Evolutionary conservation across 2,888 invertebrate genomes (phyloP), one percentile per base, ranked within the genome.

Genomic region (Disparrhopalites patrizii): DNA sequence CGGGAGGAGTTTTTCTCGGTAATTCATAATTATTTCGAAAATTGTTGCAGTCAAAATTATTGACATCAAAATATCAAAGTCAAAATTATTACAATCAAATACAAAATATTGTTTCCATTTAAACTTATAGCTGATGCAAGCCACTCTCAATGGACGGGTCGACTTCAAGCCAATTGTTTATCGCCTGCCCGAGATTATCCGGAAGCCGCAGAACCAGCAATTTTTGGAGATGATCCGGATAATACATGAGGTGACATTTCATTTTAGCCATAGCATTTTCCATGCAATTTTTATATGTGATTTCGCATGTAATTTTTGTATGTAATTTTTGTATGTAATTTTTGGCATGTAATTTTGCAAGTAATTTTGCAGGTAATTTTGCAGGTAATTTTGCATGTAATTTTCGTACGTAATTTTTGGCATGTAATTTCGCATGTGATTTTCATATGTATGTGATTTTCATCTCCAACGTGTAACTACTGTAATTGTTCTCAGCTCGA

Each of bases 131-230:
- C 57, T 75, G 20, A 75, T 75, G 75, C 65, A 62, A 27, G 60
- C 65, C 7, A 72, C 72, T 3, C 58, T 75, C 2, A 75, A 73
- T 58, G 73, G 73, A 28, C 68, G 73, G 50, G 5, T 75, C 38
- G 73, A 75, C 52, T 75, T 73, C 38, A 69, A 66, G 13, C 69
- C 73, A 8, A 71, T 73, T 20, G 69, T 75, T 0, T 62, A 73
- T 8, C 62, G 69, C 31, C 58, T 75, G 8, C 75, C 75, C 1
- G n/a, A n/a, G 65, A 71, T 36, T 67, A 73, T n/a, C 28, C 73
- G 7, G 52, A 72, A 30, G 73, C 73, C 50, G 62, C 62, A 18
- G 73, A 75, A 57, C 72, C 75, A 13, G 73, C 73, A 40, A 70
- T 72, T 38, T 73, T 75, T 54, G 71, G 71, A 20, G 47, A 36